Evolutionary conservation across 2,797 vertebrate species (phyloP), one percentile per base, ranked within the genome.

Genomic region (Neoniphon sammara): DNA sequence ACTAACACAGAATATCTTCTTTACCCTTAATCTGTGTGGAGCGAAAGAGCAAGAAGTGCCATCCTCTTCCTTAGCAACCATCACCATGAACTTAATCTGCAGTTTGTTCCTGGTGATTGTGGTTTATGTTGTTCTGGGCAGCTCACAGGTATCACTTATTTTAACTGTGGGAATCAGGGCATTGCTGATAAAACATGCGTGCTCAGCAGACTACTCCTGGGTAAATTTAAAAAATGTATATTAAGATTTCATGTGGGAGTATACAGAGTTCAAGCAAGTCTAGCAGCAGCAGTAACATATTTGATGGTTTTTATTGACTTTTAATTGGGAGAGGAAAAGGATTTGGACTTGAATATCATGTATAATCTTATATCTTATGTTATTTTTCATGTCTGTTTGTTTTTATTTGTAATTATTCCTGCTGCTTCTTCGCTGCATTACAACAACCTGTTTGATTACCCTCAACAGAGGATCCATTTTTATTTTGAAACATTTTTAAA

Each of bases 1-100:
- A 47, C 34, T 36, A 58, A 57, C 59, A 25, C n/a, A 34, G 5
- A 74, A 44, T 72, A 63, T 46, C 50, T 44, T 75, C 31, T 47
- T 47, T 36, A n/a, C 21, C 61, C 18, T 52, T 60, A 1, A 36
- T 59, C 44, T 54, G 6, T 59, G 21, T 47, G 31, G 67, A 42
- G 60, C 30, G 54, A 27, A 50, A 58, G 23, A 42, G 4, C 21
- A 17, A 63, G 15, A 27, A 23, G 14, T 20, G 8, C 6, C 12
- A 49, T 52, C 21, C 42, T 2, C 18, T 21, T 36, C 14, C 27
- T 55, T 3, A n/a, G 14, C 27, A 50, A 60, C 5, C 10, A 8
- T 34, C 57, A 53, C 59, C 7, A 56, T 5, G 5, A 12, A 2
- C 4, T 17, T n/a, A 23, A 47, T 54, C 18, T 66, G 27, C n/a